Percentiles rank a stretch among this genome's conserved stretches.
phyloP scores from a whole-genome alignment of 2,888 invertebrate species.

The Hecatera dysodea region DNA sequence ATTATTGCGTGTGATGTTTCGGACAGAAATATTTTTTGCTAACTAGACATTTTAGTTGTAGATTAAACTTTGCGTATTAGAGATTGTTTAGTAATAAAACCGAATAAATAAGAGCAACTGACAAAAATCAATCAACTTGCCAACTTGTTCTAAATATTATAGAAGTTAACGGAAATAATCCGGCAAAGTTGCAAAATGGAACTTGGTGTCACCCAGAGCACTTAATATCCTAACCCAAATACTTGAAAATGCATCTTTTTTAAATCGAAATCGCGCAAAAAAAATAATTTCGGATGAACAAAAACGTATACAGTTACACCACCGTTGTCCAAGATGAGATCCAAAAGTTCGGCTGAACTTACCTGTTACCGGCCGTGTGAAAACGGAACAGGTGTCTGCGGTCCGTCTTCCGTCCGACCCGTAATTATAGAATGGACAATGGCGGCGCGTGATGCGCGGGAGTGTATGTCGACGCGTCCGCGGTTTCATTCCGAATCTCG shows the following conservation, averaged over 20 bases:
- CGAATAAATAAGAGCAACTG: background rate
- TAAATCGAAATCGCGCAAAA: conserved; percentile 48
- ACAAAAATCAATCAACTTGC: background rate
- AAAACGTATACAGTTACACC: conserved; percentile 83
- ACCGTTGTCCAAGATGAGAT: conserved; percentile 76
- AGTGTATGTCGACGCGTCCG: conserved; percentile 69
- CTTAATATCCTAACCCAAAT: conserved; percentile 7
- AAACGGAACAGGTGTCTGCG: conserved; percentile 88
- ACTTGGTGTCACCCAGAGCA: background rate
- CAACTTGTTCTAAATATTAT: background rate
- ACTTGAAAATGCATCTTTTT: conserved; percentile 10
- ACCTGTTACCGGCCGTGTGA: conserved; percentile 89
- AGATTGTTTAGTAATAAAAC: background rate
- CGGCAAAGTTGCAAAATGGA: background rate
- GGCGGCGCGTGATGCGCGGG: conserved; percentile 82
- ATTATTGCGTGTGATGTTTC: conserved; percentile 85
- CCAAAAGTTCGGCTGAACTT: conserved; percentile 74
- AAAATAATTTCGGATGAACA: conserved; percentile 75
- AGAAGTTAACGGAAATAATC: too few relatives aligned
- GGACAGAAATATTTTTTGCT: conserved; percentile 66
- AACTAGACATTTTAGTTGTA: conserved; percentile 34
- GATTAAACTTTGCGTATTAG: conserved; percentile 42
- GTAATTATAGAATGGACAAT: conserved; percentile 87
- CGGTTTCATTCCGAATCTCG: conserved; percentile 62
- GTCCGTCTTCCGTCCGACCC: conserved; percentile 79